Evolutionary conservation across 2,888 invertebrate genomes (phyloP).

Genomic region (Malachius bipustulatus): DNA sequence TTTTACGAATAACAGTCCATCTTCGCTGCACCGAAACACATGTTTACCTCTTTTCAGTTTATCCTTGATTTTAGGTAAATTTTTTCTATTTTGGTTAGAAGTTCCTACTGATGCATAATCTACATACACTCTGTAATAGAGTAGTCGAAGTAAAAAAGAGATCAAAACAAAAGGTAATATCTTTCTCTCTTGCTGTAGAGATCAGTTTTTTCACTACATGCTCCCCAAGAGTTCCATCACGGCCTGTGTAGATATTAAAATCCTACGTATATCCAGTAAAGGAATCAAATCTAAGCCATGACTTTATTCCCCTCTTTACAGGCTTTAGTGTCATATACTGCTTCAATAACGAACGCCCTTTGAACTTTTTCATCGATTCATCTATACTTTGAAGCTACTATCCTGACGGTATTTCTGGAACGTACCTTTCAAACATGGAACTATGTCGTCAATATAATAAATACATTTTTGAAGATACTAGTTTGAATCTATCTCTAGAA

Average conservation of each 20-base stretch:
- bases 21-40: not conserved
- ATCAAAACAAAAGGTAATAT: constrained; percentile 10
- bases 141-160: constrained; percentile 7
- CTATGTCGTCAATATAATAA: constrained; percentile 7
- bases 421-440: constrained; percentile 2
- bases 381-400: constrained; percentile 9
- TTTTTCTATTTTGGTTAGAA: not conserved
- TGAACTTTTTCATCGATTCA: constrained; percentile 9
- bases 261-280: constrained; percentile 18
- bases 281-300: constrained; percentile 15
- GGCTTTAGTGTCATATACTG: constrained; percentile 16
- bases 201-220: constrained; percentile 18
- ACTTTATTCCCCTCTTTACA: no score
- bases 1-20: not conserved
- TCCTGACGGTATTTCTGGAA: constrained; percentile 3
- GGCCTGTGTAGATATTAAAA: constrained; percentile 19
- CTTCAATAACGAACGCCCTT: constrained; percentile 16
- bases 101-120: constrained; percentile 7
- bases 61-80: constrained; percentile 2
- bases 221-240: constrained; percentile 17
- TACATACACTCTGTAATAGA: not conserved
- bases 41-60: constrained; percentile 2
- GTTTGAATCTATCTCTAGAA: constrained; percentile 14
- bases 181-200: not conserved
- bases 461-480: constrained; percentile 18